Evolutionary conservation across 2,113 vertebrate species (phyloP).

Genomic region (Sciurus niger): DNA sequence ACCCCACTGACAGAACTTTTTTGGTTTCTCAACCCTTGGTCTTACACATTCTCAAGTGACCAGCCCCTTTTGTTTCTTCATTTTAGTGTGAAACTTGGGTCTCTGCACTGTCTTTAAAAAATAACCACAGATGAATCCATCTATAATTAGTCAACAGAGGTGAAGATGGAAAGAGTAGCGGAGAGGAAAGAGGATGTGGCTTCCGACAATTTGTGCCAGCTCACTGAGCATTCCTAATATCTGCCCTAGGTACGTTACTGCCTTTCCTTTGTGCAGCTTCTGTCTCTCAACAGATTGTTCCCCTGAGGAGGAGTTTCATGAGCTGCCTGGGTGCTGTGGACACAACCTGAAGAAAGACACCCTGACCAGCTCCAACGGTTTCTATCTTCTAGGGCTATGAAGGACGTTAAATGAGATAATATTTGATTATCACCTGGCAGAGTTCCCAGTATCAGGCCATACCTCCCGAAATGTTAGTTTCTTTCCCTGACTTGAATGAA

Average conservation of each 20-base stretch:
- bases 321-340: background rate
- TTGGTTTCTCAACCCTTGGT: background rate
- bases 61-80: background rate
- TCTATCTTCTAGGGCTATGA: background rate
- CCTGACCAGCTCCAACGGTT: background rate
- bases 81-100: background rate
- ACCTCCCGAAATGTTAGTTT: background rate
- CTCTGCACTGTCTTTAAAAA: background rate
- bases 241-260: fast-evolving
- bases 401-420: slow-evolving; percentile 52
- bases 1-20: background rate
- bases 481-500: slow-evolving; percentile 58
- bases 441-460: background rate
- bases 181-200: background rate
- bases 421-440: slow-evolving; percentile 18
- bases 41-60: background rate
- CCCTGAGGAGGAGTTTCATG: background rate
- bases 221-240: fast-evolving
- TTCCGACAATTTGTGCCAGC: background rate
- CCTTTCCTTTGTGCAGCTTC: background rate
- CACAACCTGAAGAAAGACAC: background rate
- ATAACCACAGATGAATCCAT: background rate
- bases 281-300: background rate
- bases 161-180: background rate
- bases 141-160: slow-evolving; percentile 12